Evolutionary conservation across 2,797 vertebrate genomes (phyloP).

Genomic region (Arctocebus calabarensis): DNA sequence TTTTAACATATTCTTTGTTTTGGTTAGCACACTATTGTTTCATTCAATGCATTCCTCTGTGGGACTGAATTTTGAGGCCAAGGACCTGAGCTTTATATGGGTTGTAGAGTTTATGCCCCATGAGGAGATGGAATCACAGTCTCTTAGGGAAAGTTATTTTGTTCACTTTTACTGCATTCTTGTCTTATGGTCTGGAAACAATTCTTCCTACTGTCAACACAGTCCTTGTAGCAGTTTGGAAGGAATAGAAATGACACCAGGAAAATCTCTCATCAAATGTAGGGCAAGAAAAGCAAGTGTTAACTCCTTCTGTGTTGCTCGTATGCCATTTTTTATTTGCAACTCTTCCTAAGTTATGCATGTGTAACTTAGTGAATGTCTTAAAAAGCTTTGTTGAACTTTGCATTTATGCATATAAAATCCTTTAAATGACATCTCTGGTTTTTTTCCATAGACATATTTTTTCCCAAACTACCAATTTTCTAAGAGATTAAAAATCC

Average conservation of each 20-base stretch:
- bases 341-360: not conserved
- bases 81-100: not conserved
- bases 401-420: conserved; percentile 34
- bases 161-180: not conserved
- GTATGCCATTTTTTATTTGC: not conserved
- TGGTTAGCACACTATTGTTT: not conserved
- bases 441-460: conserved; percentile 42
- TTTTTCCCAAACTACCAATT: conserved; percentile 24
- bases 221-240: not conserved
- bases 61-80: not conserved
- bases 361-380: not conserved
- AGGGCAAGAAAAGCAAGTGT: not conserved
- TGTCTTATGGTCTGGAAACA: not conserved
- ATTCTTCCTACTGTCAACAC: not conserved
- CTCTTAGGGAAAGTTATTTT: not conserved
- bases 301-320: not conserved
- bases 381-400: conserved; percentile 31
- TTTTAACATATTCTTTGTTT: not conserved
- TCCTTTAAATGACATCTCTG: conserved; percentile 45
- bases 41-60: not conserved
- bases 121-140: not conserved
- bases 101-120: not conserved
- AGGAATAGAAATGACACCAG: not conserved
- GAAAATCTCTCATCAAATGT: not conserved
- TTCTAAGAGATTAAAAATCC: conserved; percentile 62